Evolutionary conservation across 2,888 invertebrate genomes (phyloP).

Genomic region (Mythimna vitellina): DNA sequence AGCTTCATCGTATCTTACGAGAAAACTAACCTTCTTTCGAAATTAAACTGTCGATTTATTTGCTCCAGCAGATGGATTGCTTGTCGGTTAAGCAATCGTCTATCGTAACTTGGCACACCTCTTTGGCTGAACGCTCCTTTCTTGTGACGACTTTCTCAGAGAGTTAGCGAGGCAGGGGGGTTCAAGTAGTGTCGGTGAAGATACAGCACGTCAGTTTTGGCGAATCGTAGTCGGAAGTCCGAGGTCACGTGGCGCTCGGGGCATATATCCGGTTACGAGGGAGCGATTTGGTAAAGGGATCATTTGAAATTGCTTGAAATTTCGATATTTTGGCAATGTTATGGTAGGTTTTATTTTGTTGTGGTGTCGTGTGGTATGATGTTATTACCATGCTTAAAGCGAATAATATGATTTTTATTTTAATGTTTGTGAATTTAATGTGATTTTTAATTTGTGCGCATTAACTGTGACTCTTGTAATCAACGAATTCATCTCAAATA

Average conservation of each 20-base stretch:
- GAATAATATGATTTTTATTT: neutral
- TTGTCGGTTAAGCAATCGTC: constrained; percentile 71
- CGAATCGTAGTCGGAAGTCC: constrained; percentile 77
- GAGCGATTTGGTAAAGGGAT: constrained; percentile 66
- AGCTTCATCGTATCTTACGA: constrained; percentile 47
- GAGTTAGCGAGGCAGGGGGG: constrained; percentile 16
- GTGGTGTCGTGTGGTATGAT: constrained; percentile 9
- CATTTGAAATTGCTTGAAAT: constrained; percentile 56
- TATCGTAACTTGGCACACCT: constrained; percentile 60
- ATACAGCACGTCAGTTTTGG: constrained; percentile 77
- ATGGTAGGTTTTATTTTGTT: constrained; percentile 40
- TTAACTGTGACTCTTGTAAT: neutral
- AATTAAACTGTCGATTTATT: constrained; percentile 84
- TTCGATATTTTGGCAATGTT: constrained; percentile 49
- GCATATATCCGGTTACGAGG: constrained; percentile 77
- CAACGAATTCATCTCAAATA: neutral
- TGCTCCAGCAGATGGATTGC: constrained; percentile 80
- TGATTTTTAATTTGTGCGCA: neutral
- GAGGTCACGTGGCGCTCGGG: constrained; percentile 80
- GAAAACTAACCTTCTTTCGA: constrained; percentile 66
- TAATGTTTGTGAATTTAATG: neutral
- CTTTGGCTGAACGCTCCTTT: constrained; percentile 19
- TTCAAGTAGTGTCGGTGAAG: constrained; percentile 64
- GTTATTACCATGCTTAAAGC: neutral
- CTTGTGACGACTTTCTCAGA: constrained; percentile 10